phyloP scores from a whole-genome alignment of 2,113 vertebrate species.

The Fregetta grallaria region DNA sequence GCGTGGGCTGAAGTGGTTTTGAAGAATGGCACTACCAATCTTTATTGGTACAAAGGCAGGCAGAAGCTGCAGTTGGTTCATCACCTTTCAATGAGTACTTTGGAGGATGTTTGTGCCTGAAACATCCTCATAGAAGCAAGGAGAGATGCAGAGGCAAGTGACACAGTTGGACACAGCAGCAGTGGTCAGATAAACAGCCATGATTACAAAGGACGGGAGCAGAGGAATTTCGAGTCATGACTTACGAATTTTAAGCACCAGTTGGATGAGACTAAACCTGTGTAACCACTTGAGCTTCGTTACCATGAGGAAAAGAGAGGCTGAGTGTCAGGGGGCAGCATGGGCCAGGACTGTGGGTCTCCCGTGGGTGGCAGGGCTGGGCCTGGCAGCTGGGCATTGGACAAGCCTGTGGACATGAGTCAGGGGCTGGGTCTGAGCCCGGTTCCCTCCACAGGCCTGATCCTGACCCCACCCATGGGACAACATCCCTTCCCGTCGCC shows the following conservation, averaged over 20 bases:
- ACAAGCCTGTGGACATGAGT: background rate
- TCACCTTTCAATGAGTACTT: background rate
- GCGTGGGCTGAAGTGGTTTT: background rate
- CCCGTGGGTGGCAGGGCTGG: rapidly evolving
- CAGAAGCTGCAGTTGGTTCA: background rate
- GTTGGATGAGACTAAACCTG: background rate
- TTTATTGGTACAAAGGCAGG: background rate
- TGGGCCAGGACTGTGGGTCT: background rate
- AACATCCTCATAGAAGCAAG: background rate
- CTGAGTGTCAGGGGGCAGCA: background rate
- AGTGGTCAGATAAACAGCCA: rapidly evolving
- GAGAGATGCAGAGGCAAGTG: background rate
- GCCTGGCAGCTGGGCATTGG: background rate
- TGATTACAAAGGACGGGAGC: background rate
- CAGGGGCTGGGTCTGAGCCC: background rate
- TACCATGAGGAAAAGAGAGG: background rate
- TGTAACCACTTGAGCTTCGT: background rate
- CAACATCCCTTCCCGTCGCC: background rate
- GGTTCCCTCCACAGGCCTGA: background rate
- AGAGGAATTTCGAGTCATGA: background rate
- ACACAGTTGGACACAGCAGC: background rate
- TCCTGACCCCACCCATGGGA: background rate
- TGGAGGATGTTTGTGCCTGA: background rate
- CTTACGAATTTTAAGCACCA: background rate
- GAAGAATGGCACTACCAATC: rapidly evolving